Conservation (phyloP, 1,140 invertebrate species). For the Diplogasteroides magnus region DNA sequence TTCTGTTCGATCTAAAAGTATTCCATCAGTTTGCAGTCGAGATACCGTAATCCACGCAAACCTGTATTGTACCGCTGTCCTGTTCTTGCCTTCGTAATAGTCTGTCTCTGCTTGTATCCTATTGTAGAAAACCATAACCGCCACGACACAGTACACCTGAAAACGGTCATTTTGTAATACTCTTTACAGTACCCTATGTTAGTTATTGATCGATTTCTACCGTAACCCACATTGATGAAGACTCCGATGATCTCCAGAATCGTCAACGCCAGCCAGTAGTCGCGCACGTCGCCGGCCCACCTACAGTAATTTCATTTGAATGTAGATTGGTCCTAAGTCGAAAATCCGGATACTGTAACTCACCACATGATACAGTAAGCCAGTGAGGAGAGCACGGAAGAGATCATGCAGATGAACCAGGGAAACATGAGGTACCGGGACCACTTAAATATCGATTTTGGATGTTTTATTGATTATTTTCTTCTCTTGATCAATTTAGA, state of each 20-base stretch:
- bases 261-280: slow-evolving; percentile 52
- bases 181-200: too few relatives aligned
- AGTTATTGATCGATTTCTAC: not conserved
- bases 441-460: slow-evolving; percentile 38
- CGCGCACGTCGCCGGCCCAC: slow-evolving; percentile 52
- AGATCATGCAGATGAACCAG: slow-evolving; percentile 48
- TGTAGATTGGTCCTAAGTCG: not conserved
- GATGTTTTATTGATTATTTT: too few relatives aligned
- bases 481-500: not conserved
- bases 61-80: slow-evolving; percentile 7
- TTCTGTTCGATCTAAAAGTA: not conserved
- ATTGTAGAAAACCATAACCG: slow-evolving; percentile 44
- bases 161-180: too few relatives aligned
- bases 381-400: slow-evolving; percentile 47
- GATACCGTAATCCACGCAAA: too few relatives aligned
- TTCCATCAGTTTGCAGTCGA: too few relatives aligned
- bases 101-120: slow-evolving; percentile 38
- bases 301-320: too few relatives aligned
- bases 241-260: slow-evolving; percentile 52
- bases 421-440: slow-evolving; percentile 48
- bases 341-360: too few relatives aligned
- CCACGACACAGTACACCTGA: slow-evolving; percentile 49
- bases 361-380: slow-evolving; percentile 49
- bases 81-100: slow-evolving; percentile 40
- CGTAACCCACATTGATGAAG: slow-evolving; percentile 45